These are phyloP conservation scores for Rotaria sp. DNA, from an alignment of 2,888 invertebrate genomes.

Conservation along the genomic window DNA sequence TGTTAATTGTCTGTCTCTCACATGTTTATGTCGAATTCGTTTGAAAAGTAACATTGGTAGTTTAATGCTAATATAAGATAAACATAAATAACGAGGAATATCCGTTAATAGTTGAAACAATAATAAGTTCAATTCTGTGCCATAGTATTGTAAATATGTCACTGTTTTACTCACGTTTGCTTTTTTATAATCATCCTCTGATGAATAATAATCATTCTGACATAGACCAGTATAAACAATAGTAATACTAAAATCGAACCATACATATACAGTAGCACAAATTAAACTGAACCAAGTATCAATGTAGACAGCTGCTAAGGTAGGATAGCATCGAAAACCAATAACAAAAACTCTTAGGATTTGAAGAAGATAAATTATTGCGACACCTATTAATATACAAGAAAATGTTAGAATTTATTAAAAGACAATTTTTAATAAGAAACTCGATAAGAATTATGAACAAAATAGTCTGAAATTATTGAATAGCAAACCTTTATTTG, in stretches of 20 bases:
- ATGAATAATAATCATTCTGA: background rate
- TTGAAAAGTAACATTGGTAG: background rate
- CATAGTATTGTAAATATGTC: background rate
- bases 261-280: background rate
- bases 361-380: background rate
- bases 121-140: background rate
- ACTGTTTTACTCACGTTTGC: background rate
- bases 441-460: too few relatives aligned
- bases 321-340: slow-evolving; percentile 9
- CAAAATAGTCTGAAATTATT: background rate
- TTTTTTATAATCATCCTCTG: background rate
- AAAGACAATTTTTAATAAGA: too few relatives aligned
- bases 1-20: background rate
- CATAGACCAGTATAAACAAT: background rate
- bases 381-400: background rate
- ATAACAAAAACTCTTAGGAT: background rate
- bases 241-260: background rate
- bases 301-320: background rate
- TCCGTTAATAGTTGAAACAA: background rate
- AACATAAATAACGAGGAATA: background rate
- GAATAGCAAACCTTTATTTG: background rate
- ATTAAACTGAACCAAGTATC: background rate
- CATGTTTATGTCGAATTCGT: background rate
- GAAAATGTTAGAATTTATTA: background rate
- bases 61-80: background rate